phyloP scores from a whole-genome alignment of 2,888 invertebrate species.

The Acanthosepion pharaonis region DNA sequence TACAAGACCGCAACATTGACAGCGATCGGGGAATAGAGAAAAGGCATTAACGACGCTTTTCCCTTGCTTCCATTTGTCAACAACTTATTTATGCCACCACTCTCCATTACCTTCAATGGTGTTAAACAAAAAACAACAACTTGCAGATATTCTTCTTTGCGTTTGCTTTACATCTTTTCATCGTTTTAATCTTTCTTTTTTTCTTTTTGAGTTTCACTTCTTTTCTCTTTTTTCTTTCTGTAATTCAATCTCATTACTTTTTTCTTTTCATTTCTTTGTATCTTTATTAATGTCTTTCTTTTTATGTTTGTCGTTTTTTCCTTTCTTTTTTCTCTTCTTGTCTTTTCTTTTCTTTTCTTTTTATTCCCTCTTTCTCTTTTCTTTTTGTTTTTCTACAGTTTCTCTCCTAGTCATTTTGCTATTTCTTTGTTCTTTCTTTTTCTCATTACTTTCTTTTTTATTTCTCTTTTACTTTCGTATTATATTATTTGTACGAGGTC shows the following conservation, averaged over 20 bases:
- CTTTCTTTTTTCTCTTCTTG: too few species aligned
- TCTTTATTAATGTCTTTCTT: too few species aligned
- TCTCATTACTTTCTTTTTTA: too few species aligned
- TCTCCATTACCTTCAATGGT: not conserved
- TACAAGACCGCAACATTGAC: slow-evolving; percentile 23
- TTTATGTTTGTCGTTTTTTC: too few species aligned
- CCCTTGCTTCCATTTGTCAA: not conserved
- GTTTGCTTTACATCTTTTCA: not conserved
- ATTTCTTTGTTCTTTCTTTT: too few species aligned
- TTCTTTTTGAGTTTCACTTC: not conserved
- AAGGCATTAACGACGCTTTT: not conserved
- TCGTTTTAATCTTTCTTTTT: not conserved
- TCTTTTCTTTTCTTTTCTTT: too few species aligned
- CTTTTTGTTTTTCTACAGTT: not conserved
- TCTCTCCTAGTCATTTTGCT: not conserved
- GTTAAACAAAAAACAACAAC: slow-evolving; percentile 24
- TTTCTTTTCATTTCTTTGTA: too few species aligned
- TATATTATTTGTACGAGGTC: too few species aligned
- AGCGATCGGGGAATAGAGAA: not conserved
- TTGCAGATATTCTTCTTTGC: not conserved
- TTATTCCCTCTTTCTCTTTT: too few species aligned
- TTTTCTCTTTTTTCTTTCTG: not conserved
- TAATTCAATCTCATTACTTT: too few species aligned
- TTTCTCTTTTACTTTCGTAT: too few species aligned
- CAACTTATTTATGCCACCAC: not conserved